Conservation (phyloP, 2,113 vertebrate species). For the Camelus dromedarius region DNA sequence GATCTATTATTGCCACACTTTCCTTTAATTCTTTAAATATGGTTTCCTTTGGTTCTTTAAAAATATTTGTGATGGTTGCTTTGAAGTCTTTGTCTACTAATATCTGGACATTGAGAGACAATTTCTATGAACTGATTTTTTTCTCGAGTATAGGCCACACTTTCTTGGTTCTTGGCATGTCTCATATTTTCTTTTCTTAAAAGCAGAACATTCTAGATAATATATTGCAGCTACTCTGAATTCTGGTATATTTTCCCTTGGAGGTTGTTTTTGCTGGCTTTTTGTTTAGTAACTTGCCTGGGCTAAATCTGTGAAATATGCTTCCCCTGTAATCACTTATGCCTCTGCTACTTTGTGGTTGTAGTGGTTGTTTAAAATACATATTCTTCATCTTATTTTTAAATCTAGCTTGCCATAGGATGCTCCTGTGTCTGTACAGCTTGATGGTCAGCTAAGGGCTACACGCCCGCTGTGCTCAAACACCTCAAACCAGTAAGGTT, state of each 20-base stretch:
- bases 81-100: slow-evolving; percentile 5
- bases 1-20: not conserved
- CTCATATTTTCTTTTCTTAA: not conserved
- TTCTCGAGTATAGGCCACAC: not conserved
- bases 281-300: not conserved
- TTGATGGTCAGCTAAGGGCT: not conserved
- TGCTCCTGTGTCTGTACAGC: not conserved
- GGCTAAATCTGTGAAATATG: not conserved
- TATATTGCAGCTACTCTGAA: not conserved
- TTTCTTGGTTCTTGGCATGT: not conserved
- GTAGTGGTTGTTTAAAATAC: not conserved
- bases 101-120: not conserved
- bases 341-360: not conserved
- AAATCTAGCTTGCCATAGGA: not conserved
- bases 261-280: not conserved
- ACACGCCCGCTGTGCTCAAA: not conserved
- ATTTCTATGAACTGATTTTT: not conserved
- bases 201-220: not conserved
- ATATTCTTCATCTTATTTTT: not conserved
- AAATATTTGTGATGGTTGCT: not conserved
- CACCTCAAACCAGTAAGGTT: not conserved
- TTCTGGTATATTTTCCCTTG: not conserved
- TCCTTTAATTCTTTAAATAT: slow-evolving; percentile 40
- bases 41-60: slow-evolving; percentile 33
- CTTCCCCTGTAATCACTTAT: not conserved